These are phyloP conservation scores for Melanostoma scalare DNA, from an alignment of 2,888 invertebrate species.

Conservation along the genomic window DNA sequence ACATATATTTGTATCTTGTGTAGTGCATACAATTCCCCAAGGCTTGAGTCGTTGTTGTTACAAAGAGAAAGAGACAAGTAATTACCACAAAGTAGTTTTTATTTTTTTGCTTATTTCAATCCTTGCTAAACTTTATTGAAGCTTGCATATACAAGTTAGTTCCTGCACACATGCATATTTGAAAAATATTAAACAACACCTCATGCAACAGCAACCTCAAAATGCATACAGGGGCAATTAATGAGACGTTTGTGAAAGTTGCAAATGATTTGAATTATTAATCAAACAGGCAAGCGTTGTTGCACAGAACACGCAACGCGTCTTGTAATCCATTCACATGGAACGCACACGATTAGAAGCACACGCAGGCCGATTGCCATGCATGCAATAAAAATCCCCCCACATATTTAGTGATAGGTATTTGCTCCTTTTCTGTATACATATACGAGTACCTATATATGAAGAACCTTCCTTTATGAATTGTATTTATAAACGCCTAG, in stretches of 20 bases:
- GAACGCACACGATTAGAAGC: constrained; percentile 50
- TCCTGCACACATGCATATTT: no score
- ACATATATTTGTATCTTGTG: neutral
- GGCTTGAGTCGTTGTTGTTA: neutral
- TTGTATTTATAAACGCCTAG: constrained; percentile 33
- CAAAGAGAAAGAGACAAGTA: no score
- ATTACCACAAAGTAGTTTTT: no score
- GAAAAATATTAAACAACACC: constrained; percentile 14
- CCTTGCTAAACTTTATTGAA: neutral
- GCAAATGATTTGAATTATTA: constrained; percentile 65
- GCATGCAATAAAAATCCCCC: constrained; percentile 48
- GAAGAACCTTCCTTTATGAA: no score
- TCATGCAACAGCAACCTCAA: neutral
- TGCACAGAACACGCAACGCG: constrained; percentile 58
- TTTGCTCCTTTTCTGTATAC: neutral
- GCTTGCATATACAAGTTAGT: neutral
- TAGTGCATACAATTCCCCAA: neutral
- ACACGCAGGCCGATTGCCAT: constrained; percentile 53
- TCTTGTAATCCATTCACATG: constrained; percentile 52
- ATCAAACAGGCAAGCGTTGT: constrained; percentile 35
- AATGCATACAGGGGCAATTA: constrained; percentile 17
- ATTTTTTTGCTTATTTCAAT: no score
- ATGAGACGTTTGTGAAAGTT: constrained; percentile 55
- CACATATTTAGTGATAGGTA: neutral
- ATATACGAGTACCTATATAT: no score